These are phyloP conservation scores for Pogonophryne albipinna DNA, from an alignment of 2,797 vertebrate species.

Conservation along the genomic window DNA sequence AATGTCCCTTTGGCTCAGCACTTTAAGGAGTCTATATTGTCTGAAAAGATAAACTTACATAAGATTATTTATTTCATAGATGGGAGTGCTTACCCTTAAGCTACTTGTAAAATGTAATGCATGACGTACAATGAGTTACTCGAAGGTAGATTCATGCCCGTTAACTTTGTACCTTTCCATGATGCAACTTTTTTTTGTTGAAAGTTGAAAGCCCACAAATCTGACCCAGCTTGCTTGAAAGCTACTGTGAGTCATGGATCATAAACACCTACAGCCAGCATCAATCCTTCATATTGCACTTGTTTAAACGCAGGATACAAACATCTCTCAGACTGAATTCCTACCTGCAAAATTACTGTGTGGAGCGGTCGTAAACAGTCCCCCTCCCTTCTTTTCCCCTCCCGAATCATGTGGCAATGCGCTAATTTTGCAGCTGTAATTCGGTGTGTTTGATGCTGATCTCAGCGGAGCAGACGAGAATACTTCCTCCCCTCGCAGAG, in stretches of 20 bases:
- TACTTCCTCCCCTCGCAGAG: constrained; percentile 31
- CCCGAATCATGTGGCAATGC: constrained; percentile 36
- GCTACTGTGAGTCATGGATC: constrained; percentile 56
- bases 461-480: constrained; percentile 45
- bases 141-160: background rate
- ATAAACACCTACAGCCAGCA: constrained; percentile 51
- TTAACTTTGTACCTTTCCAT: constrained; percentile 17
- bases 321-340: constrained; percentile 28
- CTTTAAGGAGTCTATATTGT: constrained; percentile 14
- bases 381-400: background rate
- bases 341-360: constrained; percentile 61
- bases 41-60: constrained; percentile 5
- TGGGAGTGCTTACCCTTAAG: constrained; percentile 3
- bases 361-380: constrained; percentile 34
- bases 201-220: constrained; percentile 21
- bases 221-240: constrained; percentile 29
- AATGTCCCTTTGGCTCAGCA: constrained; percentile 5
- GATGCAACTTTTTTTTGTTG: constrained; percentile 35
- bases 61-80: background rate
- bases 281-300: constrained; percentile 23
- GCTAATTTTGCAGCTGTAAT: constrained; percentile 67
- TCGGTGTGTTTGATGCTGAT: constrained; percentile 66
- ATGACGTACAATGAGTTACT: background rate
- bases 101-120: background rate
- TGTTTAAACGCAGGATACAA: constrained; percentile 32